Evolutionary conservation across 1,140 invertebrate genomes (phyloP).

Genomic region (Periplaneta americana): DNA sequence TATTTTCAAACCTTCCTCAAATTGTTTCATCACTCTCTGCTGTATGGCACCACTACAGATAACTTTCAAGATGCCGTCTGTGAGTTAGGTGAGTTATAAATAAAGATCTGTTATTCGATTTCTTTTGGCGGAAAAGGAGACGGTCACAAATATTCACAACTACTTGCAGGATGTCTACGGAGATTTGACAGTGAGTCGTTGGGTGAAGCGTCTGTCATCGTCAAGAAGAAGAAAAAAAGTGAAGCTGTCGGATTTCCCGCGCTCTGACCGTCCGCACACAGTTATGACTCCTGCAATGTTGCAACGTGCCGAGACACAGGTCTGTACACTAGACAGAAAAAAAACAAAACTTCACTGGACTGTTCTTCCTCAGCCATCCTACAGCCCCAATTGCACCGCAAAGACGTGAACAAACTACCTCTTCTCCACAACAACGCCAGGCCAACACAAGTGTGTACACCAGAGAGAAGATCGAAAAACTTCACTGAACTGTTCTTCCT

Average conservation of each 20-base stretch:
- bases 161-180: slow-evolving; percentile 6
- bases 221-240: not conserved
- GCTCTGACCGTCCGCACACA: not conserved
- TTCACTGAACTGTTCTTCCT: too few relatives aligned
- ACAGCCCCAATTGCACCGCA: not conserved
- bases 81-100: not conserved
- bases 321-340: not conserved
- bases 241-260: not conserved
- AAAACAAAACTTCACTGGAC: not conserved
- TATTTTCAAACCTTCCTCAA: not conserved
- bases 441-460: not conserved
- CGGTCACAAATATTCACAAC: not conserved
- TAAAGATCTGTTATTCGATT: slow-evolving; percentile 4
- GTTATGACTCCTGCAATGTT: slow-evolving; percentile 9
- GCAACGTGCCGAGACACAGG: not conserved
- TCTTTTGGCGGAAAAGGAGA: slow-evolving; percentile 11
- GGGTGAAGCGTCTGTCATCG: not conserved
- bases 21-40: not conserved
- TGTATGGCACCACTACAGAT: not conserved
- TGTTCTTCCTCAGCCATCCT: not conserved
- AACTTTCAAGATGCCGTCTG: slow-evolving; percentile 8
- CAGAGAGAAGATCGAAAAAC: not conserved
- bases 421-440: not conserved
- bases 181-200: not conserved
- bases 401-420: not conserved